These are phyloP conservation scores for Zoroaster sp. DNA, from an alignment of 53 echinoderm and acorn worm genomes.

Conservation along the genomic window DNA sequence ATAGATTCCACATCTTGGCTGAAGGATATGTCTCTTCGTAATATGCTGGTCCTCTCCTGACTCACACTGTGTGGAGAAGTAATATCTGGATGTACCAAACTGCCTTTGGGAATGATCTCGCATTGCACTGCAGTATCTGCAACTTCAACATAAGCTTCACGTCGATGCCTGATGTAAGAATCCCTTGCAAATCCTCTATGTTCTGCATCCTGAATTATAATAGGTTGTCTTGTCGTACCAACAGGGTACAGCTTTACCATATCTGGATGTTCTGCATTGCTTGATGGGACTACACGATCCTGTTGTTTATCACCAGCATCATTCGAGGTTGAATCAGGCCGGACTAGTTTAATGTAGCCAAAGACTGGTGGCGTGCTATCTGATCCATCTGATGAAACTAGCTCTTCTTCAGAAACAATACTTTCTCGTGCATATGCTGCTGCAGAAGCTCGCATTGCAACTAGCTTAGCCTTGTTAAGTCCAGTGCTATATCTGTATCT, in stretches of 20 bases:
- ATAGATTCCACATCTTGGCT: not conserved
- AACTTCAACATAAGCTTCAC: slow-evolving; percentile 35
- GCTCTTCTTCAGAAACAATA: slow-evolving; percentile 28
- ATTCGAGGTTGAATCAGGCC: slow-evolving; percentile 6
- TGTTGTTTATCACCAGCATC: not conserved
- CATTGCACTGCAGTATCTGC: slow-evolving; percentile 25
- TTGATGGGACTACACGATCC: not conserved
- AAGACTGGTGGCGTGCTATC: slow-evolving; percentile 12
- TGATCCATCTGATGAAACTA: not conserved
- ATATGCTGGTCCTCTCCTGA: slow-evolving; percentile 21
- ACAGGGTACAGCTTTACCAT: slow-evolving; percentile 8
- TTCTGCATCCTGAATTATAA: not conserved
- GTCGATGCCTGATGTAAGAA: slow-evolving; percentile 33
- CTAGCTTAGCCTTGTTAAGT: slow-evolving; percentile 36
- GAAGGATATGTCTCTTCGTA: not conserved
- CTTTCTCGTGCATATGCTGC: slow-evolving; percentile 43
- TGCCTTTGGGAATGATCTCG: not conserved
- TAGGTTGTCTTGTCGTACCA: not conserved
- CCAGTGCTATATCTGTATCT: slow-evolving; percentile 59
- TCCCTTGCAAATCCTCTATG: slow-evolving; percentile 8
- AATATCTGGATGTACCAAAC: not conserved
- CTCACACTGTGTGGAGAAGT: not conserved
- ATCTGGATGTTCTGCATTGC: not conserved
- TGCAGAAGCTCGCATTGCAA: slow-evolving; percentile 59
- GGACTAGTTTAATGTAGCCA: slow-evolving; percentile 54